Percentiles rank a stretch among this genome's conserved stretches.
phyloP scores from a whole-genome alignment of 2,113 vertebrate species.

The Mixornis gularis region DNA sequence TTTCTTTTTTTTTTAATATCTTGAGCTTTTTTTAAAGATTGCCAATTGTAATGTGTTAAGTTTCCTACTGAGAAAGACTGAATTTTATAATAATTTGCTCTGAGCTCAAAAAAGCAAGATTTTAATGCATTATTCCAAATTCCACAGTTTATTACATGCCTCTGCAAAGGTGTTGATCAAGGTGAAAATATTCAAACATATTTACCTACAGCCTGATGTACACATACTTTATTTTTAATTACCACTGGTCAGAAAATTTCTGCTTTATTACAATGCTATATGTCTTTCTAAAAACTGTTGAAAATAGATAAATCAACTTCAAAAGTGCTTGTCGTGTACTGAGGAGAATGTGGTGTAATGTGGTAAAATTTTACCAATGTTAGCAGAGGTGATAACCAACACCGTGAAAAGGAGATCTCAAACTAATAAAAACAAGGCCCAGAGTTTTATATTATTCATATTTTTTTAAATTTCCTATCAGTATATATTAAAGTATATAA shows the following conservation, averaged over 20 bases:
- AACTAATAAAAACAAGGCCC: background rate
- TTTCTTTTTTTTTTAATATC: too few species aligned
- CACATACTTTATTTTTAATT: background rate
- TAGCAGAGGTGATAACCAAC: background rate
- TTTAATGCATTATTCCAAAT: background rate
- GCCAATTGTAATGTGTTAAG: background rate
- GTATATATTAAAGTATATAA: background rate
- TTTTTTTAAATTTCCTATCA: background rate
- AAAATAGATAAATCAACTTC: background rate
- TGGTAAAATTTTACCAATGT: background rate
- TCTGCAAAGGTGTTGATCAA: background rate
- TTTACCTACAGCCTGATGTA: background rate
- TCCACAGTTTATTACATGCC: background rate
- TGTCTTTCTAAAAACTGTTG: background rate
- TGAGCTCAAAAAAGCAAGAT: background rate
- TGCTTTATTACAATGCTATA: background rate
- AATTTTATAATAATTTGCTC: background rate
- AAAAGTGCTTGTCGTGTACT: background rate
- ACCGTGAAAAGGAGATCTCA: background rate
- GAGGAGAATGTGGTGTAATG: background rate
- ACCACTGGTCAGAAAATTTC: background rate
- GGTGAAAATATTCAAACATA: background rate
- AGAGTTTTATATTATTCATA: background rate
- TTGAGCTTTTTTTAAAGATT: background rate
- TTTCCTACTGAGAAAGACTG: background rate